Base-by-base conservation (phyloP, 1,140 invertebrate species). In the Tetramorium alpestre region DNA sequence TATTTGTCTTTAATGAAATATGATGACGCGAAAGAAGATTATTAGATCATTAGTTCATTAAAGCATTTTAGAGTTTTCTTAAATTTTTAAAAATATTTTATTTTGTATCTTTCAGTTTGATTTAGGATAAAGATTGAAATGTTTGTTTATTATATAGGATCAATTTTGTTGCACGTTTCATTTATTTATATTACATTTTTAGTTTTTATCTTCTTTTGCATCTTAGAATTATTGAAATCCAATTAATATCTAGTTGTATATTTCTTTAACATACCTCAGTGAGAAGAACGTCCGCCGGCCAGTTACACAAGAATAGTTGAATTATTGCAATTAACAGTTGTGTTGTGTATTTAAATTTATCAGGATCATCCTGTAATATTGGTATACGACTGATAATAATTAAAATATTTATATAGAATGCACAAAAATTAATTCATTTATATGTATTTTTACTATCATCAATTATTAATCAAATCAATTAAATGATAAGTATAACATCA, bases 221-320 rank as follows among this genome's bases (percentile, higher is more conserved):
- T 62, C 64, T 44, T 41, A 62, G 3, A 44, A 38, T 84, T 84
- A 28, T 49, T 60, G 13, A 2, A 56, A 25, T n/a, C 3, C 60
- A 44, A 10, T 25, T 41, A 41, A 16, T 58, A 22, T 22, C 10
- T 38, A n/a, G 11, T n/a, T 10, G 13, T 47, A 3, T 49, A 49
- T 72, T 4, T 51, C 4, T 49, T 11, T 33, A 51, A 41, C 73
- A 44, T 64, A 92, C 90, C 70, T 91, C 89, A 10, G 41, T 62
- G 7, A 62, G 65, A 28, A 92, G 87, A 69, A 85, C 58, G 18
- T 92, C 84, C 1, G 91, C 87, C 3, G 91, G 87, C 90, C 91
- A 92, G 47, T 89, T 91, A 60, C 88, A 89, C 16, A 92, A 64
- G 7, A 90, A 87, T 0, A 92, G 77, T 67, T 92, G 91, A n/a